phyloP scores from a whole-genome alignment of 2,797 vertebrate genomes.

The Otus scops region DNA sequence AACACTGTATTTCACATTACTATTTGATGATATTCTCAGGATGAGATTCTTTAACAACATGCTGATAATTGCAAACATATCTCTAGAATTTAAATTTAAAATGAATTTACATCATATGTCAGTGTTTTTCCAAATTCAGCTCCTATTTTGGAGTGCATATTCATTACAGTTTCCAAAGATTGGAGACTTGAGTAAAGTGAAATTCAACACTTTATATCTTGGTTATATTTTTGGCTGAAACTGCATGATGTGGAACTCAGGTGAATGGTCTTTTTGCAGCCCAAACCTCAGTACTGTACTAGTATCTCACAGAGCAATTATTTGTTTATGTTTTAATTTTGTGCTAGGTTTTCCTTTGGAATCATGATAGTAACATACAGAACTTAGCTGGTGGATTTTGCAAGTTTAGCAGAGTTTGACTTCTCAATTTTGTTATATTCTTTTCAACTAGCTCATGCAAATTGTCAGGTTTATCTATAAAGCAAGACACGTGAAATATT shows the following conservation, averaged over 20 bases:
- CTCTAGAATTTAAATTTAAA: conserved; percentile 76
- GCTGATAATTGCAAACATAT: conserved; percentile 77
- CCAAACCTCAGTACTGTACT: not conserved
- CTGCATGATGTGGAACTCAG: not conserved
- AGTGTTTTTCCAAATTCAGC: conserved; percentile 64
- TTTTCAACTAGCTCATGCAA: not conserved
- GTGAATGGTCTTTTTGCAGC: not conserved
- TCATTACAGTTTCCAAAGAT: conserved; percentile 44
- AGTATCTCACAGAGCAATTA: not conserved
- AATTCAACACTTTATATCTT: not conserved
- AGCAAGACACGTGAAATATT: not conserved
- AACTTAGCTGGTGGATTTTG: not conserved
- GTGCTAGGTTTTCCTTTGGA: not conserved
- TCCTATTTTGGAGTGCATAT: conserved; percentile 48
- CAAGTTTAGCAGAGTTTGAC: not conserved
- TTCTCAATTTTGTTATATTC: not conserved
- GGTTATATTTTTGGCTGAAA: not conserved
- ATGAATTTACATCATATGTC: conserved; percentile 73
- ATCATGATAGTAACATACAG: not conserved
- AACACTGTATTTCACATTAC: conserved; percentile 76
- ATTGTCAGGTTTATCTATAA: not conserved
- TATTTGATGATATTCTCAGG: conserved; percentile 82
- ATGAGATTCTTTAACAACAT: conserved; percentile 78
- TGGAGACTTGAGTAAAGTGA: conserved; percentile 22
- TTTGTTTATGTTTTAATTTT: not conserved